phyloP scores from a whole-genome alignment of 1,140 invertebrate genomes.

The Fopius arisanus region DNA sequence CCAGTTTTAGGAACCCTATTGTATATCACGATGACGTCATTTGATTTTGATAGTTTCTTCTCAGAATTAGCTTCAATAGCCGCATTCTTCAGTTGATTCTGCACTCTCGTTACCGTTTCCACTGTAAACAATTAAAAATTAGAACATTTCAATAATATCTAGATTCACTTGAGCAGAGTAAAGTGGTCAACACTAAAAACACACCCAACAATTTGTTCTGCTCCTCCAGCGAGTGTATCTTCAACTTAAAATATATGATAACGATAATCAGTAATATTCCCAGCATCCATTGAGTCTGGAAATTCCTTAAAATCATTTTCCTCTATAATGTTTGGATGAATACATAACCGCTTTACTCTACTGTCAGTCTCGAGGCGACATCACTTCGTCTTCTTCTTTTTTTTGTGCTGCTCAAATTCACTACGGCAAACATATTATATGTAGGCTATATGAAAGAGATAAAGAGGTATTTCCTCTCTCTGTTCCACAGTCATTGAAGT shows the following conservation, averaged over 20 bases:
- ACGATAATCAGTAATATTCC: slow-evolving; percentile 46
- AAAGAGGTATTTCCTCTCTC: no score
- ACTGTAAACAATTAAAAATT: slow-evolving; percentile 38
- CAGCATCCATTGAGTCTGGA: slow-evolving; percentile 54
- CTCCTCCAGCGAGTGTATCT: slow-evolving; percentile 49
- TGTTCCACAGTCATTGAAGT: no score
- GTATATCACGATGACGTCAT: slow-evolving; percentile 86
- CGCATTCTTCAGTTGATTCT: slow-evolving; percentile 43
- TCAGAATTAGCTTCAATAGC: slow-evolving; percentile 25
- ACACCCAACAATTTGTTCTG: slow-evolving; percentile 50
- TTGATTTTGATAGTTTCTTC: slow-evolving; percentile 38
- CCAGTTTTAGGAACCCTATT: slow-evolving; percentile 99
- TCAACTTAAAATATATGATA: slow-evolving; percentile 51
- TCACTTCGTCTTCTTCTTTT: no score
- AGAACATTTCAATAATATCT: slow-evolving; percentile 30
- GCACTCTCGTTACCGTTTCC: slow-evolving; percentile 45
- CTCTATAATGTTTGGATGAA: slow-evolving; percentile 24
- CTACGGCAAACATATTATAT: no score
- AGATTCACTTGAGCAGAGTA: slow-evolving; percentile 30
- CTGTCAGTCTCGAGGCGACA: no score
- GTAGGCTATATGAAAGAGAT: no score
- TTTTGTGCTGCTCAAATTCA: no score
- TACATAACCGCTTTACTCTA: slow-evolving; percentile 31
- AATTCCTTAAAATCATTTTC: slow-evolving; percentile 56
- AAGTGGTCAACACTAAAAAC: slow-evolving; percentile 30